These are phyloP conservation scores for Limosa lapponica DNA, from an alignment of 2,797 vertebrate species.

Conservation along the genomic window DNA sequence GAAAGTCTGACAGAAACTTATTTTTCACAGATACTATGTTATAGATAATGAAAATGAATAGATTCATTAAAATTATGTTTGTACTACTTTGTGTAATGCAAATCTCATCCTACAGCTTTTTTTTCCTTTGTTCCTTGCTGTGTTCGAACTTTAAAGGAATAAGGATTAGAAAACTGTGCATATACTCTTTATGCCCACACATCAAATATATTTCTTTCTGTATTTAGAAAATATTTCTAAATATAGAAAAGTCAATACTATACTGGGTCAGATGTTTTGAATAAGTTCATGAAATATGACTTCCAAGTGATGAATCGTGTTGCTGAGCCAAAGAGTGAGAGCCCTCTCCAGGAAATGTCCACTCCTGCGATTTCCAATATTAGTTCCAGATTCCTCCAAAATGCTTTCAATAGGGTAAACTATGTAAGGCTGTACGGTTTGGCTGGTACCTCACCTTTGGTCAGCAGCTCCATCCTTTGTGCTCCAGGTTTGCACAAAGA, in stretches of 20 bases:
- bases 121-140: not conserved
- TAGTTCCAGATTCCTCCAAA: not conserved
- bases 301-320: not conserved
- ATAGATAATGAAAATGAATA: not conserved
- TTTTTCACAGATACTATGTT: not conserved
- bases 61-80: not conserved
- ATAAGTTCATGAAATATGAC: not conserved
- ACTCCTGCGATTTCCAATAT: not conserved
- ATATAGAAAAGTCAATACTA: not conserved
- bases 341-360: not conserved
- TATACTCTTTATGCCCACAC: not conserved
- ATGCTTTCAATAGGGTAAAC: not conserved
- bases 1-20: not conserved
- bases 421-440: not conserved
- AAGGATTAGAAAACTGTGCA: not conserved
- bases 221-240: not conserved
- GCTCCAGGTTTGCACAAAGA: not conserved
- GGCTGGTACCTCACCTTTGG: not conserved
- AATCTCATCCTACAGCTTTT: not conserved
- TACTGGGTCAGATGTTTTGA: not conserved
- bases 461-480: not conserved
- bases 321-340: not conserved
- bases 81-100: not conserved
- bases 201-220: not conserved
- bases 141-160: not conserved